A percentile compares a stretch with the other conserved stretches of the same genome.
phyloP scores from a whole-genome alignment of 2,113 vertebrate genomes.

The Misgurnus mizolepis region DNA sequence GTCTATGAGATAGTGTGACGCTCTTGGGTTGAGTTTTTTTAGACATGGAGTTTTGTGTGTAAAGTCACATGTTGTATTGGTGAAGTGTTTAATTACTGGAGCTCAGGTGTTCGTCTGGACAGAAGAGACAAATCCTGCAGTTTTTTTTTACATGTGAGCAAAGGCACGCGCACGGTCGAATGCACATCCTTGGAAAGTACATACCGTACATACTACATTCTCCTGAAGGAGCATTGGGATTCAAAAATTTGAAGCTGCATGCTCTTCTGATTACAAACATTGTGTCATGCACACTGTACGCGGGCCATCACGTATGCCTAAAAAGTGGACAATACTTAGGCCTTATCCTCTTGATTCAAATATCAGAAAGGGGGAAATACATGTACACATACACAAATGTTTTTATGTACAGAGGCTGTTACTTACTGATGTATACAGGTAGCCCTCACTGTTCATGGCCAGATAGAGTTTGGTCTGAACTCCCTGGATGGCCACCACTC shows the following conservation, averaged over 20 bases:
- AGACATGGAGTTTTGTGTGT: neutral
- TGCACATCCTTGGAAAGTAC: too few relatives aligned
- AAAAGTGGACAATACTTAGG: too few relatives aligned
- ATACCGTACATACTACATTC: too few relatives aligned
- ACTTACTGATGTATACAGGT: slow-evolving; percentile 97
- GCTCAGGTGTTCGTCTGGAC: neutral
- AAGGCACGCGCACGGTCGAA: too few relatives aligned
- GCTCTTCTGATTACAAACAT: too few relatives aligned
- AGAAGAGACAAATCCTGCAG: neutral
- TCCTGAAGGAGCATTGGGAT: too few relatives aligned
- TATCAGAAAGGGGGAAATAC: neutral
- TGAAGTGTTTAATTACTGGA: neutral
- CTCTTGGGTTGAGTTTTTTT: neutral
- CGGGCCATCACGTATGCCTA: too few relatives aligned
- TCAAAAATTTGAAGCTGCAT: too few relatives aligned
- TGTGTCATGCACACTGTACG: too few relatives aligned
- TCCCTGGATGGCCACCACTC: slow-evolving; percentile 98
- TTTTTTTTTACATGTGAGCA: too few relatives aligned
- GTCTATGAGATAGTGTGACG: neutral
- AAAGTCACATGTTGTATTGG: too few relatives aligned
- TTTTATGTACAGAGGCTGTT: neutral
- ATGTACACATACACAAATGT: neutral
- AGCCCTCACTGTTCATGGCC: slow-evolving; percentile 99
- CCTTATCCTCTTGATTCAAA: neutral
- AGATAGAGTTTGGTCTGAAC: slow-evolving; percentile 97